Evolutionary conservation across 2,888 invertebrate genomes (phyloP), one percentile per base, ranked within the genome.

Genomic region (Leptinotarsa peninsularis): DNA sequence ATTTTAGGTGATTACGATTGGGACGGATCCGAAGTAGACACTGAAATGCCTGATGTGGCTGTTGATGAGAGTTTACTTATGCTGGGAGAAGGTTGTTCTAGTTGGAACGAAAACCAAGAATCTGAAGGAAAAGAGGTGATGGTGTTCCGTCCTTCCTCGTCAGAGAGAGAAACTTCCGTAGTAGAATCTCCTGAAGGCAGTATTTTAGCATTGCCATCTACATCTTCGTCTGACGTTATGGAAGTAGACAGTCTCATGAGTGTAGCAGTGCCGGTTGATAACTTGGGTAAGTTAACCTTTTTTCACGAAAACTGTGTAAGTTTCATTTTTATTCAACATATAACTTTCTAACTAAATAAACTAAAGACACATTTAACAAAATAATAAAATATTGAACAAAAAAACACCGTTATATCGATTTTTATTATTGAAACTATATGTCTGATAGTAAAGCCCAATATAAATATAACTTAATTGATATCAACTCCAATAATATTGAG

Each of bases 1-100:
- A 43, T 43, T 43, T 52, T 84, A 92, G 92, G 92, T 84, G 94
- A 94, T 84, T 90, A 93, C 17, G 95, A 95, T 82, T 95, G 94
- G 91, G 95, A 95, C 84, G 91, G 91, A 4, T 91, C 92, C 73
- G 94, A 93, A 82, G 89, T 90, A 58, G 93, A 93, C 68, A 88
- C 88, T 15, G 90, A 90, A 80, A 88, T 90, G 86, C 86, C 88
- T 1, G 90, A 90, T 74, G 86, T 87, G 23, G 74, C 77, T 50
- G 33, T 81, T 75, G 77, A 81, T 3, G 78, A 72, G 70, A 78
- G 78, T 27, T 73, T 82, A 67, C 76, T 81, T 49, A 82, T 82
- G 82, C 70, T 82, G 27, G 76, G 74, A 18, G 79, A 81, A 71
- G 76, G 76, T 4, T 68, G 72, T 49, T 70, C 80, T 15, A 74